These are phyloP conservation scores for Schizotus pectinicornis DNA, from an alignment of 2,888 invertebrate genomes.

Conservation along the genomic window DNA sequence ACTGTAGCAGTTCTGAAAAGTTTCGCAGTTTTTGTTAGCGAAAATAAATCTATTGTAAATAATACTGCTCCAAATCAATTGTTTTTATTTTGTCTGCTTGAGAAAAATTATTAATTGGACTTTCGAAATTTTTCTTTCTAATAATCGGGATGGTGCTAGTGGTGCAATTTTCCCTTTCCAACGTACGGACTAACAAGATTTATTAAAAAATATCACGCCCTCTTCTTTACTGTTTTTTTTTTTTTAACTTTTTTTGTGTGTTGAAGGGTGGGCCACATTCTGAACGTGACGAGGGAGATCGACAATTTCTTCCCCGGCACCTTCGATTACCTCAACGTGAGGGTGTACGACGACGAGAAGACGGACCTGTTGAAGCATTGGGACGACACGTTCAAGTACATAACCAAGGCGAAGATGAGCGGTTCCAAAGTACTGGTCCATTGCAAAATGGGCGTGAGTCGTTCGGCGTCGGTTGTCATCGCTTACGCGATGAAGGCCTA, in stretches of 20 bases:
- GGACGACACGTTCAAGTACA: conserved; percentile 98
- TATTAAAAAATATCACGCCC: too few species aligned
- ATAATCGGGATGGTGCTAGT: too few species aligned
- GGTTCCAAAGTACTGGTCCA: conserved; percentile 96
- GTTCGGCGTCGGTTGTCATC: conserved; percentile 97
- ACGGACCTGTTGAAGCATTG: conserved; percentile 96
- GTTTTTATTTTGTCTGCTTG: too few species aligned
- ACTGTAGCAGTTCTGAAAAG: too few species aligned
- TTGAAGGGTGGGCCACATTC: conserved; percentile 90
- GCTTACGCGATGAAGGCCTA: conserved; percentile 99
- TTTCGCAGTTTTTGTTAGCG: too few species aligned
- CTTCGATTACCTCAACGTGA: conserved; percentile 94
- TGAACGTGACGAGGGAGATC: conserved; percentile 98
- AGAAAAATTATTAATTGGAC: too few species aligned
- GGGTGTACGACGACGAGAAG: conserved; percentile 96
- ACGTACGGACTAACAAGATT: too few species aligned
- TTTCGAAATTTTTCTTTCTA: too few species aligned
- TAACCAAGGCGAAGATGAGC: conserved; percentile 86
- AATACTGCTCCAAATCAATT: too few species aligned
- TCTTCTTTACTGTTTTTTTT: too few species aligned
- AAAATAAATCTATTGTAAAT: too few species aligned
- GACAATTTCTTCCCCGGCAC: conserved; percentile 99
- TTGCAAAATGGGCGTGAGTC: conserved; percentile 99
- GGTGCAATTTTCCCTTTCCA: too few species aligned
- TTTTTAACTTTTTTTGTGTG: conserved; percentile 41